Base-by-base conservation (phyloP, 2,113 vertebrate species). In the Ancistrus triradiatus region DNA sequence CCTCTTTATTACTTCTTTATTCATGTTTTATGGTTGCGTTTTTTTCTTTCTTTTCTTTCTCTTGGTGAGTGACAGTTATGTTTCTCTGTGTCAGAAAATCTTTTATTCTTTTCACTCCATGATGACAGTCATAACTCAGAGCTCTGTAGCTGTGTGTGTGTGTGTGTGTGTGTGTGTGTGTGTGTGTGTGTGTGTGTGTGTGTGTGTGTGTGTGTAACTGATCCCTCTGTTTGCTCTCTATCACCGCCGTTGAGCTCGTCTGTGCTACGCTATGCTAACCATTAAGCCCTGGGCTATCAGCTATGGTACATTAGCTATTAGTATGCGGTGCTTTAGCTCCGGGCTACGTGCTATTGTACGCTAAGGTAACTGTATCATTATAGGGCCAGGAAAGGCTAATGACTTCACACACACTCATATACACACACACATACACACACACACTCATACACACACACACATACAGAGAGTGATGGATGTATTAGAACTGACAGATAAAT, bases 351-450 rank as follows among this genome's bases (percentile, higher is more conserved):
- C 69, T 66, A 56, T 48, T n/a, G n/a, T n/a, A n/a, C n/a, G 55
- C 63, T 58, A 68, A 52, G 60, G 63, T 72, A 72, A 72, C 70
- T 64, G 49, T 66, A 49, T 68, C 59, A 72, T 68, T 68, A 57
- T 25, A 53, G 68, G 52, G 47, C 59, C 59, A 63, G 38, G 18
- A 47, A 37, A 68, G 59, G 59, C 44, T 72, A 72, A 72, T 68
- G 58, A 73, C 38, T 68, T 33, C 60, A 59, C 17, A 38, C 48
- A 61, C 52, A 61, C 57, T 49, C 25, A 55, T 42, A 31, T 18
- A n/a, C 52, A 18, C 58, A 43, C 19, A 50, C 38, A 31, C 35
- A 66, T 31, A 7, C 28, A 37, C 44, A 22, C 11, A 53, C 22
- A 53, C 49, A 55, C 35, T 31, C 38, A 44, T 50, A 31, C 46